phyloP scores from a whole-genome alignment of 2,888 invertebrate species.

The Chalcosyrphus nemorum region DNA sequence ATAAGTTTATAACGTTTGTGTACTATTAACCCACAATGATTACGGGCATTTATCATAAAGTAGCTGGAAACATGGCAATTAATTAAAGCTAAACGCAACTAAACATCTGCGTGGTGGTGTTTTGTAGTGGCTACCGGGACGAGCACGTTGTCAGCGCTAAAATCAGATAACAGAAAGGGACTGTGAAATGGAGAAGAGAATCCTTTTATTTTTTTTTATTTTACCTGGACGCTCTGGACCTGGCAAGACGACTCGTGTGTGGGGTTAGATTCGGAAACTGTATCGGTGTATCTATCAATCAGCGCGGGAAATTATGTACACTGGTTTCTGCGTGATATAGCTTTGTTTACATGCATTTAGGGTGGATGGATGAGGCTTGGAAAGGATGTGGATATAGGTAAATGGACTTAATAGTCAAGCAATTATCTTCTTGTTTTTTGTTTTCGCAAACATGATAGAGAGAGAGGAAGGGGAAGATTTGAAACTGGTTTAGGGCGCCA shows the following conservation, averaged over 20 bases:
- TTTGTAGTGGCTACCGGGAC: slow-evolving; percentile 13
- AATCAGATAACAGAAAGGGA: slow-evolving; percentile 63
- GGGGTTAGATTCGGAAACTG: slow-evolving; percentile 33
- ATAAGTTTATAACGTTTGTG: slow-evolving; percentile 44
- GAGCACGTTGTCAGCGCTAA: slow-evolving; percentile 45
- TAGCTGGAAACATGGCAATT: slow-evolving; percentile 63
- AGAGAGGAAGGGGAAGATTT: not conserved
- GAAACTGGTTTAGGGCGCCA: slow-evolving; percentile 32
- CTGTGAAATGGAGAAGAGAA: slow-evolving; percentile 34
- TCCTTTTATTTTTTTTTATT: slow-evolving; percentile 21
- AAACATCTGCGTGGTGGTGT: slow-evolving; percentile 46
- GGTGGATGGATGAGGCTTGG: slow-evolving; percentile 22
- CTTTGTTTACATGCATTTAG: slow-evolving; percentile 25
- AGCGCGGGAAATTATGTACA: slow-evolving; percentile 47
- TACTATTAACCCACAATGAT: slow-evolving; percentile 65
- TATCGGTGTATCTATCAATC: slow-evolving; percentile 62
- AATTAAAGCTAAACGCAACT: slow-evolving; percentile 55
- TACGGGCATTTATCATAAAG: slow-evolving; percentile 63
- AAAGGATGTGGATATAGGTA: slow-evolving; percentile 68
- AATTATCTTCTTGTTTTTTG: slow-evolving; percentile 61
- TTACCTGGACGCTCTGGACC: too few species aligned
- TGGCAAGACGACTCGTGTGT: not conserved
- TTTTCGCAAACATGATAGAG: not conserved
- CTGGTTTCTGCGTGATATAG: slow-evolving; percentile 30
- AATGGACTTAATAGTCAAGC: slow-evolving; percentile 57